phyloP scores from a whole-genome alignment of 2,113 vertebrate genomes.

The Muntiacus reevesi region DNA sequence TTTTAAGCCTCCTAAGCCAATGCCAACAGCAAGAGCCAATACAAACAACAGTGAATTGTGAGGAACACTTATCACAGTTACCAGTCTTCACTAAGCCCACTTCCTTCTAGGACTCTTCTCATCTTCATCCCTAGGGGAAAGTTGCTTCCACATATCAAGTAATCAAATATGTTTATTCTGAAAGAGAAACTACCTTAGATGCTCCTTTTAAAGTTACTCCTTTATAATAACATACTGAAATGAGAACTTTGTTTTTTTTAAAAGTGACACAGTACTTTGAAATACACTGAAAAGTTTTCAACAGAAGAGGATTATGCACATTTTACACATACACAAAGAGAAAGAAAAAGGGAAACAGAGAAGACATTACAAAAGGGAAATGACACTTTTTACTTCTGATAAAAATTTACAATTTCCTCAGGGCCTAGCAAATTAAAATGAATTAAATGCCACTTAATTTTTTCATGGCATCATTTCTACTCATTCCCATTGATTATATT shows the following conservation, averaged over 20 bases:
- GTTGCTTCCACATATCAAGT: slow-evolving; percentile 31
- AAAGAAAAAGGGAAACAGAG: background rate
- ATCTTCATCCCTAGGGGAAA: slow-evolving; percentile 37
- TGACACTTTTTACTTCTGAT: background rate
- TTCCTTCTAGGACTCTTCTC: slow-evolving; percentile 55
- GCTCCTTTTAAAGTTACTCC: slow-evolving; percentile 18
- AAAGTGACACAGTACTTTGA: background rate
- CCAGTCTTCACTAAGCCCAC: slow-evolving; percentile 34
- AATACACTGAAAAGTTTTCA: background rate
- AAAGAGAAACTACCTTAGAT: slow-evolving; percentile 52
- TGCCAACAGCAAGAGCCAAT: slow-evolving; percentile 55
- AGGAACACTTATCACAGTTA: slow-evolving; percentile 57
- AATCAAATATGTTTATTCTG: slow-evolving; percentile 69
- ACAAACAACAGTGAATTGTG: slow-evolving; percentile 68
- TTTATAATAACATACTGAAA: slow-evolving; percentile 43
- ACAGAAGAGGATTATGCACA: background rate
- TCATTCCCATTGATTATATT: background rate
- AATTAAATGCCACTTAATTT: background rate
- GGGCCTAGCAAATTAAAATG: background rate
- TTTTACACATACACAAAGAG: background rate
- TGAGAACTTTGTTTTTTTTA: background rate
- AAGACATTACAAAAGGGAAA: background rate
- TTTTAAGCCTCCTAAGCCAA: slow-evolving; percentile 45
- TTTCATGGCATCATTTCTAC: background rate
- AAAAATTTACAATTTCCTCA: background rate